Evolutionary conservation across 2,888 invertebrate species (phyloP).

Genomic region (Suillia variegata): DNA sequence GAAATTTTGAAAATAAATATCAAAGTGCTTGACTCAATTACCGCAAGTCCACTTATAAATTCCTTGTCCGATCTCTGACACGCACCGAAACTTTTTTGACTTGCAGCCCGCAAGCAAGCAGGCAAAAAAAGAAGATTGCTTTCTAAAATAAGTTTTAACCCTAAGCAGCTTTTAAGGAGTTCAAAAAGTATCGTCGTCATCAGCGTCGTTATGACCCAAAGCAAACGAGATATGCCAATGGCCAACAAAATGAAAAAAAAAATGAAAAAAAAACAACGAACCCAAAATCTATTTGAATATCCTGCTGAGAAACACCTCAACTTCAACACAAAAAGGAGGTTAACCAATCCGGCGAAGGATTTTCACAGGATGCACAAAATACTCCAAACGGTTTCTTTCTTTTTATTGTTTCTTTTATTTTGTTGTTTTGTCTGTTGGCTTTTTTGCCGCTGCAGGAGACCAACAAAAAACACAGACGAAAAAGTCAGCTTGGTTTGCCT

Average conservation of each 20-base stretch:
- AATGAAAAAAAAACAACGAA: conserved; percentile 3
- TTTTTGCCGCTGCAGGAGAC: conserved; percentile 18
- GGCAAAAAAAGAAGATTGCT: not conserved
- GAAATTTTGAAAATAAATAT: too few relatives aligned
- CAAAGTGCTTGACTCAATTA: conserved; percentile 16
- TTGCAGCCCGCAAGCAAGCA: too few relatives aligned
- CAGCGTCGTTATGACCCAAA: not conserved
- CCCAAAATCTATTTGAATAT: conserved; percentile 13
- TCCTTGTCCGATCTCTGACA: too few relatives aligned
- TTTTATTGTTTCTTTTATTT: too few relatives aligned
- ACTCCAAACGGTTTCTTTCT: too few relatives aligned
- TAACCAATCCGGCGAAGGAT: conserved; percentile 16
- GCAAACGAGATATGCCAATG: not conserved
- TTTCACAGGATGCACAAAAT: conserved; percentile 12
- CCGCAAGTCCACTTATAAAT: conserved; percentile 11
- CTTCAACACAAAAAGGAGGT: conserved; percentile 8
- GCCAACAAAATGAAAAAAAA: not conserved
- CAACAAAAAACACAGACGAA: conserved; percentile 1
- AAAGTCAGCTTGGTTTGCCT: conserved; percentile 18
- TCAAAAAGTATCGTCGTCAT: conserved; percentile 12
- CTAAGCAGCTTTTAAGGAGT: conserved; percentile 29
- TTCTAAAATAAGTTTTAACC: conserved; percentile 17
- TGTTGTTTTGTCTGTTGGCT: too few relatives aligned
- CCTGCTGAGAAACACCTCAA: conserved; percentile 8
- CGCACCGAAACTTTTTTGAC: too few relatives aligned